Percentiles rank a stretch among this genome's conserved stretches.
Conservation (phyloP, 1,140 invertebrate species). For the Meteorus sp. region DNA sequence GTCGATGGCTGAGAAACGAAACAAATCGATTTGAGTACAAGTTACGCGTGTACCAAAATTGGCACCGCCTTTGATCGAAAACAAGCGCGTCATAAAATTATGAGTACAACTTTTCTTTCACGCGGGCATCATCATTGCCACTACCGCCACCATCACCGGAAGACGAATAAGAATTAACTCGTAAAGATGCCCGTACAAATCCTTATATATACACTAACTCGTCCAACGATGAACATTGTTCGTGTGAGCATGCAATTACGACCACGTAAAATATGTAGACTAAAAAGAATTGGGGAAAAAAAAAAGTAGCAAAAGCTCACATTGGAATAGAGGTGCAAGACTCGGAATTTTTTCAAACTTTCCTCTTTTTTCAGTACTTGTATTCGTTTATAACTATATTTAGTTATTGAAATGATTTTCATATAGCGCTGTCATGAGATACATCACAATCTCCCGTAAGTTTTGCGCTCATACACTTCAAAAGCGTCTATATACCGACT, state of each 20-base stretch:
- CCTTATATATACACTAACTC: not conserved
- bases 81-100: slow-evolving; percentile 13
- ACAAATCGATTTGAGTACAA: not conserved
- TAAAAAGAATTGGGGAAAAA: not conserved
- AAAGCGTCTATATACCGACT: not conserved
- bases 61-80: slow-evolving; percentile 26
- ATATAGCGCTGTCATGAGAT: too few species aligned
- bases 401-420: too few species aligned
- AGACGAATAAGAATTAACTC: slow-evolving; percentile 27
- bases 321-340: not conserved
- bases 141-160: slow-evolving; percentile 21
- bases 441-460: too few species aligned
- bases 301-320: not conserved
- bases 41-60: slow-evolving; percentile 16
- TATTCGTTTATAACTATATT: too few species aligned
- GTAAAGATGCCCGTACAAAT: slow-evolving; percentile 16
- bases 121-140: slow-evolving; percentile 20
- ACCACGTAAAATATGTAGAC: slow-evolving; percentile 14
- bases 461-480: not conserved
- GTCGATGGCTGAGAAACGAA: not conserved
- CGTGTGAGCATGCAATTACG: slow-evolving; percentile 10
- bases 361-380: too few species aligned
- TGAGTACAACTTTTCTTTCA: slow-evolving; percentile 3
- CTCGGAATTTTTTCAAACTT: too few species aligned
- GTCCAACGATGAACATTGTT: not conserved